Conservation (phyloP, 2,797 vertebrate species). For the Pipistrellus kuhlii region DNA sequence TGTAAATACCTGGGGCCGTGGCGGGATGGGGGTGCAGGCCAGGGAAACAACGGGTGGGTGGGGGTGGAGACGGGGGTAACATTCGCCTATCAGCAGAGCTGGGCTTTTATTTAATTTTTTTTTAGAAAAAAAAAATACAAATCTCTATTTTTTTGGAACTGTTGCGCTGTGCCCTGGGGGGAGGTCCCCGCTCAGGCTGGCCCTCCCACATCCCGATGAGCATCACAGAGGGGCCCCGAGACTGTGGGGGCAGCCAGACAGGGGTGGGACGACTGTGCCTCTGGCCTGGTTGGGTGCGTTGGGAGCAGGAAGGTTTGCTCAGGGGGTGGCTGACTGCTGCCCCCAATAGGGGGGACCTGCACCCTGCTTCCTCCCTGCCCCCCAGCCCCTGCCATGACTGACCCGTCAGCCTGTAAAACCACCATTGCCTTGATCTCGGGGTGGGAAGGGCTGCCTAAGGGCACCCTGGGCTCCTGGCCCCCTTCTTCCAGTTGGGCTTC, state of each 20-base stretch:
- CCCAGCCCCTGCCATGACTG: slow-evolving; percentile 80
- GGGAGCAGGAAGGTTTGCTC: slow-evolving; percentile 82
- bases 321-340: slow-evolving; percentile 83
- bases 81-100: slow-evolving; percentile 84
- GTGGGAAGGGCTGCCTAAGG: slow-evolving; percentile 90
- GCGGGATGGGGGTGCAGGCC: slow-evolving; percentile 83
- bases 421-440: slow-evolving; percentile 91
- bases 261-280: slow-evolving; percentile 82
- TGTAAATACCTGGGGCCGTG: slow-evolving; percentile 87
- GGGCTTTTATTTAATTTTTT: slow-evolving; percentile 86
- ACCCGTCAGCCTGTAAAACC: slow-evolving; percentile 89
- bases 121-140: slow-evolving; percentile 75
- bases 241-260: slow-evolving; percentile 80
- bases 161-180: slow-evolving; percentile 84
- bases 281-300: slow-evolving; percentile 81
- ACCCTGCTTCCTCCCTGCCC: slow-evolving; percentile 80
- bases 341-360: slow-evolving; percentile 82
- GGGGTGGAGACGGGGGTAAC: slow-evolving; percentile 84
- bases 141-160: slow-evolving; percentile 86
- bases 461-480: slow-evolving; percentile 83
- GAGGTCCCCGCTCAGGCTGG: slow-evolving; percentile 83
- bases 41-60: slow-evolving; percentile 85
- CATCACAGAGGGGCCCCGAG: slow-evolving; percentile 80
- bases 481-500: slow-evolving; percentile 86
- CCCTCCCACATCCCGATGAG: slow-evolving; percentile 85